phyloP scores from a whole-genome alignment of 2,797 vertebrate genomes.

The Danio jaintianensis region DNA sequence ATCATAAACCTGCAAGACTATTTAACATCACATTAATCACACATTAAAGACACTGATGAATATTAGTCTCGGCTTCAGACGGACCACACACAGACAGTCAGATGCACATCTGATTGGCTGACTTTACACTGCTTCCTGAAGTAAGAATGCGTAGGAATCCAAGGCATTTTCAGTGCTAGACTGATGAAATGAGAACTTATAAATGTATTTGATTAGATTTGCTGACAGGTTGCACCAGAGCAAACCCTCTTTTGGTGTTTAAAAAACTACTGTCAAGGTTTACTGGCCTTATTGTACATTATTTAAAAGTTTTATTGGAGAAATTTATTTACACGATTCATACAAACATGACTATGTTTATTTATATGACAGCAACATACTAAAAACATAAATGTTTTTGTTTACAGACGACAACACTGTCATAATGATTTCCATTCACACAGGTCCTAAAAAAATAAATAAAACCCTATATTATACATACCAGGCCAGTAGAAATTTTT shows the following conservation, averaged over 20 bases:
- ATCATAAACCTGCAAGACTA: conserved; percentile 21
- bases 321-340: too few species aligned
- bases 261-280: not conserved
- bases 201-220: too few species aligned
- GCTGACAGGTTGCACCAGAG: too few species aligned
- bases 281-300: not conserved
- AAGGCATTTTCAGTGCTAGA: not conserved
- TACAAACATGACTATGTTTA: too few species aligned
- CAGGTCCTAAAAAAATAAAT: too few species aligned
- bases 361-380: too few species aligned
- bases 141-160: not conserved
- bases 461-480: too few species aligned
- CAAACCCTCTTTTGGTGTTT: not conserved
- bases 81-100: conserved; percentile 15
- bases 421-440: too few species aligned
- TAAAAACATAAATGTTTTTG: too few species aligned
- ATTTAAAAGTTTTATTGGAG: too few species aligned
- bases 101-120: conserved; percentile 3
- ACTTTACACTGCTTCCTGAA: not conserved
- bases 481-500: too few species aligned
- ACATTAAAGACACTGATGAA: conserved; percentile 26
- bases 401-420: too few species aligned
- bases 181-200: not conserved
- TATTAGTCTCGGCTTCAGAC: conserved; percentile 23
- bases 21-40: conserved; percentile 1